Base-by-base conservation (phyloP, 2,888 invertebrate genomes). In the Kryphioiulus occultus region DNA sequence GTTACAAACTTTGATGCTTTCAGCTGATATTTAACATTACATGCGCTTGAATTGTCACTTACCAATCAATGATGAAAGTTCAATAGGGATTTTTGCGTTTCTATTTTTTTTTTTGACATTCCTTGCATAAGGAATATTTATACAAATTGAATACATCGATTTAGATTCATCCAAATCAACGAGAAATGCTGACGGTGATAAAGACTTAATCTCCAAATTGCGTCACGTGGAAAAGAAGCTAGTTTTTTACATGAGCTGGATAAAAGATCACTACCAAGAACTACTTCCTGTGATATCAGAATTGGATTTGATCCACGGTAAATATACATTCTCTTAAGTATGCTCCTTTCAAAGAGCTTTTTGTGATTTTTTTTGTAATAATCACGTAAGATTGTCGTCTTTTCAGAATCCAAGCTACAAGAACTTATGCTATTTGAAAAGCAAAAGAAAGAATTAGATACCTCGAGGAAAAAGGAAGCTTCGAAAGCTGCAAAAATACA, bases 191-290 rank as follows among this genome's bases (percentile, higher is more conserved):
- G 30, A 30, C 26, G 15, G 78, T 15, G 78, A 30, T 30, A 78
- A 78, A 78, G 78, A 78, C 30, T 78, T 78, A 30, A 78, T 78
- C 30, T 78, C 78, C 15, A 86, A 87, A 44, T 44, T 87, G 17
- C 53, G 84, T 87, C 83, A 59, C 10, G 59, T 86, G 26, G 86
- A 86, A 53, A 95, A 94, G 90, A 96, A 96, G 92, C 90, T 96
- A 0, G 95, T 95, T 91, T 96, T 94, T 92, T 95, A 95, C 92
- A 92, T 96, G 88, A 94, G 95, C 0, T 96, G 93, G 93, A 91
- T 94, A 47, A 94, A 94, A 92, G 92, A 88, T 32, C 26, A 84
- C 35, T 39, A 26, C n/a, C 59, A 68, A 42, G 87, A 83, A 87
- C 42, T 87, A 32, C 30, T 42, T 44, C 30, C 82, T 83, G 39